Evolutionary conservation across 2,113 vertebrate species (phyloP), one percentile per base, ranked within the genome.

Genomic region (Onychorhynchus coronatus): DNA sequence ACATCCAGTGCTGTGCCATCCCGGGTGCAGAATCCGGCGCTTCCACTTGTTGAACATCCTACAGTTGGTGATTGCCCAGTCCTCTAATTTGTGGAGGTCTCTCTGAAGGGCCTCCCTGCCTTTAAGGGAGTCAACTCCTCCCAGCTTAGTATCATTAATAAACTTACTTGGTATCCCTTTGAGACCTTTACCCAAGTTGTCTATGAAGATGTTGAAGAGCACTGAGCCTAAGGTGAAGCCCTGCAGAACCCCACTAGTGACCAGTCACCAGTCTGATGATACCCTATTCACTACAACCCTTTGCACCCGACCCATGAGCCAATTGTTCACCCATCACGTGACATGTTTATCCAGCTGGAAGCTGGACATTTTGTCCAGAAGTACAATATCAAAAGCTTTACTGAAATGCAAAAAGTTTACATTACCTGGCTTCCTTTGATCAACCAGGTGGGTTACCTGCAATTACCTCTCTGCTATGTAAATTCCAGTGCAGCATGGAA

Each of bases 31-130:
- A 35, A 89, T 55, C 11, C 17, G 2, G 3, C 24, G n/a, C 5
- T n/a, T 39, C 10, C 21, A 28, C 58, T 46, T 82, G n/a, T 55
- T 55, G 30, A 55, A 35, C 2, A 55, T 76, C 35, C 12, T 41
- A 7, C 25, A 11, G 23, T 39, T 61, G 28, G 13, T 41, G 39
- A 31, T 39, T 46, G 61, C 8, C 20, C 23, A 42, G 27, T 41
- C 62, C 8, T 31, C 12, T 46, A 14, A 30, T 25, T 46, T 46
- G 8, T 47, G 0, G 0, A 35, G 25, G 21, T 31, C 4, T 47
- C 41, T 47, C n/a, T 62, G 21, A 21, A 62, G 24, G 46, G 6
- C 6, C 11, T 61, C 4, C 11, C 24, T n/a, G 19, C 20, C 50
- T 1, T 67, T 0, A 5, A 67, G 28, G 16, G 13, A 53, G 24